Evolutionary conservation across 2,888 invertebrate genomes (phyloP).

Genomic region (Tortrix viridana): DNA sequence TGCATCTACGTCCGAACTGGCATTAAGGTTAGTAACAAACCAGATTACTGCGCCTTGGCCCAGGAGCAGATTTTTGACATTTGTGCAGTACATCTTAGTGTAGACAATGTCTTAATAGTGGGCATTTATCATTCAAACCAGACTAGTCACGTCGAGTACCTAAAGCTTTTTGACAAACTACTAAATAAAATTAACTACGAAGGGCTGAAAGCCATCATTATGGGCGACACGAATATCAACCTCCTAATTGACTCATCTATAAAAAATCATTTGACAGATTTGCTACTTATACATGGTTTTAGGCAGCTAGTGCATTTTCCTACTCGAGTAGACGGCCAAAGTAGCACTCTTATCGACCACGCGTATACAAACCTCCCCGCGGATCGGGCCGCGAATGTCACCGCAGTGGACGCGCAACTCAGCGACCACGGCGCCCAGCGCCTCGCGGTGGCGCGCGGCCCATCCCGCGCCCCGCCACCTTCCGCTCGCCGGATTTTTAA

Average conservation of each 20-base stretch:
- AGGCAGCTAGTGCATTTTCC: background rate
- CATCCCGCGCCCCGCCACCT: no score
- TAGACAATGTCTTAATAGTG: background rate
- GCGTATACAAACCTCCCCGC: background rate
- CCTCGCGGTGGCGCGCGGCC: no score
- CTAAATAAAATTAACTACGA: constrained; percentile 4
- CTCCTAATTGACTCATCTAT: background rate
- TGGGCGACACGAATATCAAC: constrained; percentile 9
- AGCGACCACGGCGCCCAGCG: no score
- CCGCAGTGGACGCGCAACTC: no score
- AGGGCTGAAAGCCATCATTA: background rate
- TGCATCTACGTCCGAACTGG: background rate
- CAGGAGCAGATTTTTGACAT: no score
- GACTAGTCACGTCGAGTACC: no score
- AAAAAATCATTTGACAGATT: background rate
- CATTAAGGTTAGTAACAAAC: constrained; percentile 2
- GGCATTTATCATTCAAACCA: constrained; percentile 13
- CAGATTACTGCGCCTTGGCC: background rate
- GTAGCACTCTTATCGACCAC: constrained; percentile 1
- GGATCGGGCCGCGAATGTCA: background rate
- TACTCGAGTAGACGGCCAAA: background rate
- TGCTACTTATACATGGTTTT: background rate
- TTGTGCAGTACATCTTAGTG: background rate
- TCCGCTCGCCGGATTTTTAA: no score
- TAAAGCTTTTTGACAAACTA: constrained; percentile 1